Evolutionary conservation across 2,888 invertebrate genomes (phyloP), one percentile per base, ranked within the genome.

Genomic region (Scaptomyza flava): DNA sequence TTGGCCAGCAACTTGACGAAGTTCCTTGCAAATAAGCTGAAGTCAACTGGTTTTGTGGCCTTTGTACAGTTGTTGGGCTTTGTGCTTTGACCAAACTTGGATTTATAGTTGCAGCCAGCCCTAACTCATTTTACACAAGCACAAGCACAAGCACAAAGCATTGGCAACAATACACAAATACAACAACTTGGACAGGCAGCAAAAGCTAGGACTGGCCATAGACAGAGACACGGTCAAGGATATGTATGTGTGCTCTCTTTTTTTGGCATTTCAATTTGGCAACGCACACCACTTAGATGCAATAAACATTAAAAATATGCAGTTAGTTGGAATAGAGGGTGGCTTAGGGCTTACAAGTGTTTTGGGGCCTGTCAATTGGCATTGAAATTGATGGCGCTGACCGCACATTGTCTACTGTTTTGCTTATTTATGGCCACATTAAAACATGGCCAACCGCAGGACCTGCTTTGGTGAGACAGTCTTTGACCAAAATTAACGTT

Each of bases 281-380:
- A 71, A 57, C 51, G 54, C 63, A 47, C 43, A 56, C 50, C 72
- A 75, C 69, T 80, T 80, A 62, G 59, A 46, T 60, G 81, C 79
- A 75, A 82, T 86, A 86, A 82, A 86, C 81, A 86, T 81, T 66
- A 74, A 74, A 81, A 83, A 86, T 86, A 81, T 86, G 82, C 82
- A 85, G 64, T 64, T 53, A 69, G 77, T 61, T 65, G 48, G 51
- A 60, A 41, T 43, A 31, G 50, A 36, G 58, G 68, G 75, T 65
- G 65, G 65, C 8, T 27, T 9, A 7, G 31, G 9, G 11, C 2
- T 23, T 9, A 38, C 1, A 27, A 17, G 9, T 12, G 20, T 14
- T 23, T 45, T 14, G 48, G 54, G 41, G 46, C 53, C 53, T 51
- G 65, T 66, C 84, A 68, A 84, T 82, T 82, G 81, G 65, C 70